A percentile compares a stretch with the other conserved stretches of the same genome.
Conservation (phyloP, 1,140 invertebrate genomes). For the Drosophila orena region DNA sequence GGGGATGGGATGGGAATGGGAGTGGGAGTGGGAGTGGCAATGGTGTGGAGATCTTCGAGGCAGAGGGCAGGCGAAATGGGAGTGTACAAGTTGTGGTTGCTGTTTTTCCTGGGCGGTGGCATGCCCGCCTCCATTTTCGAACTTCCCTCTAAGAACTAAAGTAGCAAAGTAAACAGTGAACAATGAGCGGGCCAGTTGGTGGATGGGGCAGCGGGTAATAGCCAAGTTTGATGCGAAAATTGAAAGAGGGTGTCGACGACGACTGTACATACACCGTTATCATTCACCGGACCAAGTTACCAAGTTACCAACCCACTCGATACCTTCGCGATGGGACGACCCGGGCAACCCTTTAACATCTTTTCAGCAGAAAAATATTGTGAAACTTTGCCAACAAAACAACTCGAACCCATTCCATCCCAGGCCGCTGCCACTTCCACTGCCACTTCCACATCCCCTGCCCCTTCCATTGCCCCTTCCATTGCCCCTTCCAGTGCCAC, state of each 20-base stretch:
- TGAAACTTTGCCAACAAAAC: constrained; percentile 58
- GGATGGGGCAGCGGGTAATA: constrained; percentile 30
- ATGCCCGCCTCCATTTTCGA: constrained; percentile 5
- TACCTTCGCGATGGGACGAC: neutral
- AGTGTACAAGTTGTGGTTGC: constrained; percentile 53
- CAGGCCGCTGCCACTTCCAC: too few species aligned
- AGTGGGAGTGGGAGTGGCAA: neutral
- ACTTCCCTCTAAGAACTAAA: constrained; percentile 70
- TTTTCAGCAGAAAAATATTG: constrained; percentile 57
- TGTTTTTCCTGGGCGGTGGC: constrained; percentile 32
- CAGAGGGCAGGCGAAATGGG: constrained; percentile 21
- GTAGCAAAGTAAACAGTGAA: constrained; percentile 67
- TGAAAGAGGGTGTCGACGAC: constrained; percentile 54
- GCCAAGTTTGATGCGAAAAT: constrained; percentile 62
- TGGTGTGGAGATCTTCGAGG: neutral
- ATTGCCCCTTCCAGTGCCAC: too few species aligned
- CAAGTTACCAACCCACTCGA: neutral
- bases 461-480: neutral
- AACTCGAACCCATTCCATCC: constrained; percentile 23
- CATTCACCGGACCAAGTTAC: constrained; percentile 34
- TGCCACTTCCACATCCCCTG: neutral
- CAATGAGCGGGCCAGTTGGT: constrained; percentile 23
- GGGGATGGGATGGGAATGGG: neutral
- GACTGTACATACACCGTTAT: constrained; percentile 54
- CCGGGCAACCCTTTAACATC: constrained; percentile 48